phyloP scores from a whole-genome alignment of 2,113 vertebrate species.

The Zosterops japonicus region DNA sequence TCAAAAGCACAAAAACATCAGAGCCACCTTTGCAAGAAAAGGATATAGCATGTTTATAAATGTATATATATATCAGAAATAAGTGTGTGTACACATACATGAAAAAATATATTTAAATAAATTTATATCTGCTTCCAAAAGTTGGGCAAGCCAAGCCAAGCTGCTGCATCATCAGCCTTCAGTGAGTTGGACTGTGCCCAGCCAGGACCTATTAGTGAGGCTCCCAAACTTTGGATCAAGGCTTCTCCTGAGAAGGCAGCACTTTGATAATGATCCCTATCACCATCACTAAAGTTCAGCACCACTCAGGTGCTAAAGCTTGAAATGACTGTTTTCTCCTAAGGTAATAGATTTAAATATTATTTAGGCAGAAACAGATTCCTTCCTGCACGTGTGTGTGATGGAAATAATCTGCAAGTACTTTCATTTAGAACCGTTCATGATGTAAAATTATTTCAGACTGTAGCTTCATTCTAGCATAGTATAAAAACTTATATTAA shows the following conservation, averaged over 20 bases:
- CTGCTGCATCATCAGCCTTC: neutral
- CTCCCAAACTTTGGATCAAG: neutral
- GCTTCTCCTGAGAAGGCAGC: neutral
- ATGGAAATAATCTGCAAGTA: slow-evolving; percentile 38
- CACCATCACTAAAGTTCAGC: neutral
- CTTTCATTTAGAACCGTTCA: slow-evolving; percentile 28
- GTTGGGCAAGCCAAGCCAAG: neutral
- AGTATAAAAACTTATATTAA: slow-evolving; percentile 17
- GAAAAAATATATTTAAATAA: neutral
- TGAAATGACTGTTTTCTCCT: slow-evolving; percentile 38
- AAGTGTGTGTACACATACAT: accelerated
- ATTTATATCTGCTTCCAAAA: accelerated
- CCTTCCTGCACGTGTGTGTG: neutral
- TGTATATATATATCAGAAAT: neutral
- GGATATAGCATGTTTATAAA: neutral
- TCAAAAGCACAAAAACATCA: neutral
- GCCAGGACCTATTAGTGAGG: neutral
- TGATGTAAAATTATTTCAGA: slow-evolving; percentile 22
- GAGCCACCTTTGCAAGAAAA: neutral
- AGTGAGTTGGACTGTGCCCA: accelerated
- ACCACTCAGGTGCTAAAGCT: neutral
- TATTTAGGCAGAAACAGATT: slow-evolving; percentile 37
- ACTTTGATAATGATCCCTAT: neutral
- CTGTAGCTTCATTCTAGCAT: neutral
- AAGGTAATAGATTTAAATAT: slow-evolving; percentile 18